Evolutionary conservation across 2,113 vertebrate genomes (phyloP), one percentile per base, ranked within the genome.

Genomic region (Sisor rabdophorus): DNA sequence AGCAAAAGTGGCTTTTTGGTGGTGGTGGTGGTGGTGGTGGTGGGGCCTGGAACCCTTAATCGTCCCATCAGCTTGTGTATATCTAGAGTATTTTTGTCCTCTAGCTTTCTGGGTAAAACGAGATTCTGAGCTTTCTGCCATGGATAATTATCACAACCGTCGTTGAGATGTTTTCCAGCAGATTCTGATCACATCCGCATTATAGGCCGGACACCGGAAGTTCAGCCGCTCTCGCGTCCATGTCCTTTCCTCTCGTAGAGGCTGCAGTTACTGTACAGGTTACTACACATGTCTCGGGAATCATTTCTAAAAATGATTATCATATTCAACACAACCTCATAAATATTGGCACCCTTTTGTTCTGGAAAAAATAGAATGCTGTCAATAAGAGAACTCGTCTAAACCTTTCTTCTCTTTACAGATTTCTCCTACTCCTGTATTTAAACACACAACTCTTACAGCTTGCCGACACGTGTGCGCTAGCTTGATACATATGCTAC

Each of bases 281-380:
- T 55, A n/a, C 54, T 5, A 15, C 28, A 13, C 7, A 2, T 58
- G 52, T 17, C 12, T 28, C 50, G 20, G 36, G 30, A 68, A 52
- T 52, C 47, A 28, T 2, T 52, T 69, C 47, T 50, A 50, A 50
- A 28, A 26, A 19, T 1, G 50, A 9, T 7, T 48, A 17, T 13
- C 0, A 64, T 69, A 4, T 24, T 8, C 30, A 30, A 48, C 20
- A 17, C 11, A 22, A 44, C 19, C 1, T 19, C 7, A 8, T 50
- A 50, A 67, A 67, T 67, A 67, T 26, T 48, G 64, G 44, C 64
- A 24, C 64, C 64, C 44, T 8, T 6, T 44, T 20, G n/a, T n/a
- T n/a, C 13, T 2, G 0, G 7, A n/a, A 9, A 15, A 22, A 26
- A 11, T 48, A 44, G 1, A 9, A 9, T 44, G 40, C 40, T 11